Conservation (phyloP, 2,113 vertebrate species). For the human (Homo sapiens) region DNA sequence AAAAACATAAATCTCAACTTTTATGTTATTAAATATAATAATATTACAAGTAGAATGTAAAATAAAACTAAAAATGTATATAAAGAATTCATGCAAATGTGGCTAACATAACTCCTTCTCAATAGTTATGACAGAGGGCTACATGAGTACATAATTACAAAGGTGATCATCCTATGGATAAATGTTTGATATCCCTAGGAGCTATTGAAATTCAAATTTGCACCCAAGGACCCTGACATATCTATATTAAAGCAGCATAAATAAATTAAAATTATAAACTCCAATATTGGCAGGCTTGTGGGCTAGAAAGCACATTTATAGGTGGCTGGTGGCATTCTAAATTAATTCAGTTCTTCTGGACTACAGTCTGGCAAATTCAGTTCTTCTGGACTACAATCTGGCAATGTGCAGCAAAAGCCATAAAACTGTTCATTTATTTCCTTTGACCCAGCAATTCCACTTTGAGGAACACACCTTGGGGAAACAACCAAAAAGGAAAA, state of each 20-base stretch:
- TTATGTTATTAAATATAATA: conserved; percentile 16
- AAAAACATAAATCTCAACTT: not conserved
- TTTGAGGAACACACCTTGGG: not conserved
- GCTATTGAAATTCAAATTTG: not conserved
- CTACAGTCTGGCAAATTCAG: conserved; percentile 50
- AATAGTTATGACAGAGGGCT: not conserved
- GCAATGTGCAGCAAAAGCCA: not conserved
- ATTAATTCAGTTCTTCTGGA: conserved; percentile 49
- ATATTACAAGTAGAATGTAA: not conserved
- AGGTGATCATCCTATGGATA: not conserved
- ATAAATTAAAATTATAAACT: not conserved
- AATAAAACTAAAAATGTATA: not conserved
- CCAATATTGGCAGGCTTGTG: not conserved
- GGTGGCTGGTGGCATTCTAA: not conserved
- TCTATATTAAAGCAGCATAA: not conserved
- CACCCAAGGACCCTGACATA: not conserved
- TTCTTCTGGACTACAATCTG: conserved; percentile 54
- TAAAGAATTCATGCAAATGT: not conserved
- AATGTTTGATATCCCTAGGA: not conserved
- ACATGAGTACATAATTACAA: not conserved
- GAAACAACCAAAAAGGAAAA: not conserved
- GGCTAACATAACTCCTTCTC: not conserved
- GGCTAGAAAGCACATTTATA: conserved; percentile 8
- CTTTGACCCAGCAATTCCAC: conserved; percentile 23
- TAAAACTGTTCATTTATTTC: conserved; percentile 61